Evolutionary conservation across 2,113 vertebrate genomes (phyloP).

Genomic region (Festucalex cinctus): DNA sequence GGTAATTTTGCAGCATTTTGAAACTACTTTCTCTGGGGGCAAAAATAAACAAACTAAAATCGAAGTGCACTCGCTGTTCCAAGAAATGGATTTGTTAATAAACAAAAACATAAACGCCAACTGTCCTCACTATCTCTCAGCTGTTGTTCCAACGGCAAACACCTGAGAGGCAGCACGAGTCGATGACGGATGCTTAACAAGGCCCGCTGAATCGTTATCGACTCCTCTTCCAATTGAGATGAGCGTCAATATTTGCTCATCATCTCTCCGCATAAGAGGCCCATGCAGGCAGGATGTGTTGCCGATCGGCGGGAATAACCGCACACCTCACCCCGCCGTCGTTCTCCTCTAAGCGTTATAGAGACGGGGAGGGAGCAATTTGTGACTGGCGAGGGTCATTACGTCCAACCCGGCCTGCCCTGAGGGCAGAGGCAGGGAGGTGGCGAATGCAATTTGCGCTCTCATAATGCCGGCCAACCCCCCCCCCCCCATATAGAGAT

Average conservation of each 20-base stretch:
- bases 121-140: background rate
- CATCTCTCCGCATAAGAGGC: conserved; percentile 26
- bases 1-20: too few species aligned
- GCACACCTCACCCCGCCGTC: background rate
- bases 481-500: conserved; percentile 52
- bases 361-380: conserved; percentile 21
- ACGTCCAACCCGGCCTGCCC: conserved; percentile 59
- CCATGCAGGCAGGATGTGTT: conserved; percentile 24
- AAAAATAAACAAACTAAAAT: too few species aligned
- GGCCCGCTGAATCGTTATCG: conserved; percentile 34
- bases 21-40: too few species aligned
- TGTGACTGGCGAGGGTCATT: conserved; percentile 47
- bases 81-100: too few species aligned
- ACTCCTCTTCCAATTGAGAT: conserved; percentile 38
- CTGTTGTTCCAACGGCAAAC: background rate
- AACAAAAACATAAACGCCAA: background rate
- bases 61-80: too few species aligned
- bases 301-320: conserved; percentile 18
- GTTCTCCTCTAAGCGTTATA: background rate
- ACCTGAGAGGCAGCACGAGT: conserved; percentile 12
- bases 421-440: conserved; percentile 38
- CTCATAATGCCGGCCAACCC: conserved; percentile 63
- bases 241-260: conserved; percentile 50
- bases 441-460: conserved; percentile 62
- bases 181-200: conserved; percentile 30